phyloP scores from a whole-genome alignment of 2,113 vertebrate genomes.

The Holacanthus passer region DNA sequence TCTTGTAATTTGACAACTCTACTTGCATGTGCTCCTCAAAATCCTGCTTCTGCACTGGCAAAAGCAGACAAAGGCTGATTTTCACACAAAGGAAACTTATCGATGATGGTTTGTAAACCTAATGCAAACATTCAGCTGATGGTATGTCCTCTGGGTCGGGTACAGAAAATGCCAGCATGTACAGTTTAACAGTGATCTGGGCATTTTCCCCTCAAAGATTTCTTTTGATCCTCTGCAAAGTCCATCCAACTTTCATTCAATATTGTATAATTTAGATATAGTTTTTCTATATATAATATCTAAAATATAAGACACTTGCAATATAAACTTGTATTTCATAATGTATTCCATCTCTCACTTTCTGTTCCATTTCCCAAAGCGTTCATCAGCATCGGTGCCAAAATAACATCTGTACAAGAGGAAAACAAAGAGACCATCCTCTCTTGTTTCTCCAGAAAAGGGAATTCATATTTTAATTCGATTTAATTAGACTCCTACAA shows the following conservation, averaged over 20 bases:
- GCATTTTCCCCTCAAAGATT: background rate
- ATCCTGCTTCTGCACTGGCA: constrained; percentile 4
- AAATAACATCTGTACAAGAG: constrained; percentile 56
- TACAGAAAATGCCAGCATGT: constrained; percentile 2
- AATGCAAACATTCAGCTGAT: constrained; percentile 32
- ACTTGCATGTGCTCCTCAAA: background rate
- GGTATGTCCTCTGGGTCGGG: constrained; percentile 3
- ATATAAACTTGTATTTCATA: constrained; percentile 55
- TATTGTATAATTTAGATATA: constrained; percentile 60
- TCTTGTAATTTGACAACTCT: background rate
- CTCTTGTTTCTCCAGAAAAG: constrained; percentile 47
- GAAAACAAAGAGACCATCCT: constrained; percentile 36
- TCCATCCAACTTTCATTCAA: constrained; percentile 41
- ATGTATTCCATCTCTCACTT: constrained; percentile 51
- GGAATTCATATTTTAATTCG: constrained; percentile 9
- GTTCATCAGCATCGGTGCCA: constrained; percentile 22
- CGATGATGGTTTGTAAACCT: constrained; percentile 1
- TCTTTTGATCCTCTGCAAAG: constrained; percentile 28
- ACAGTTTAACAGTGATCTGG: constrained; percentile 1
- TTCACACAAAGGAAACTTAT: constrained; percentile 47
- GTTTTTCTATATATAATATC: constrained; percentile 53
- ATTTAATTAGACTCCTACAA: constrained; percentile 27
- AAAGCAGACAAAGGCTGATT: constrained; percentile 18
- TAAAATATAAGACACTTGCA: constrained; percentile 70
- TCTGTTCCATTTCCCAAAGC: constrained; percentile 47